Conservation (phyloP, 2,797 vertebrate genomes). For the Bradypodion ventrale region DNA sequence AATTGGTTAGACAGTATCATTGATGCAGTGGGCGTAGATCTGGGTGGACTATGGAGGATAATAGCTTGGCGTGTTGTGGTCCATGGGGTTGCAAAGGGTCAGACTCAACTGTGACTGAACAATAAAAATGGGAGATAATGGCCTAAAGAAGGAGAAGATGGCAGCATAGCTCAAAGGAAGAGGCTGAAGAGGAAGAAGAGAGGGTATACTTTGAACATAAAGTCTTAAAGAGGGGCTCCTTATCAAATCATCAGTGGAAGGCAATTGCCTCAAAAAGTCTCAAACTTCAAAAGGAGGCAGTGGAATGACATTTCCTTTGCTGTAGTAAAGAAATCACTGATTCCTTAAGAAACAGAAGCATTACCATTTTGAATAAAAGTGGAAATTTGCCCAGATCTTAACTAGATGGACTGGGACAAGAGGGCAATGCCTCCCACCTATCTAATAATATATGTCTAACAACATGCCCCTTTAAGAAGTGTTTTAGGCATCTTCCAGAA, state of each 20-base stretch:
- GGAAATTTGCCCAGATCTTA: neutral
- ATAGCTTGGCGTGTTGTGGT: no score
- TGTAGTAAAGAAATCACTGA: neutral
- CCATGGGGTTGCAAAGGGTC: no score
- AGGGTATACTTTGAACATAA: neutral
- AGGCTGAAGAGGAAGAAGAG: neutral
- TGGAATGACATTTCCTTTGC: no score
- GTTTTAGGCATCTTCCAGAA: neutral
- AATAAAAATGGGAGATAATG: no score
- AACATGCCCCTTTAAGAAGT: no score
- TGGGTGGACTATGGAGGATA: no score
- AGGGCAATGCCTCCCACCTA: no score
- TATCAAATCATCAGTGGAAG: neutral
- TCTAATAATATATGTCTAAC: neutral
- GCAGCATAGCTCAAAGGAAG: neutral
- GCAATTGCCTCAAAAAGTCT: neutral
- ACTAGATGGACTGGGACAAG: neutral
- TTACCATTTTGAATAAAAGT: neutral
- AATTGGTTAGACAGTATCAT: neutral
- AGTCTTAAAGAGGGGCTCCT: neutral
- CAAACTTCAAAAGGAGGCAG: no score
- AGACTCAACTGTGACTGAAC: no score
- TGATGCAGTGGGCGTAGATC: no score
- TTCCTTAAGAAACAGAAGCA: neutral
- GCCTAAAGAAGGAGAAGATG: neutral